These are phyloP conservation scores for Drosophila nasuta DNA, from an alignment of 1,140 invertebrate genomes.

Conservation along the genomic window DNA sequence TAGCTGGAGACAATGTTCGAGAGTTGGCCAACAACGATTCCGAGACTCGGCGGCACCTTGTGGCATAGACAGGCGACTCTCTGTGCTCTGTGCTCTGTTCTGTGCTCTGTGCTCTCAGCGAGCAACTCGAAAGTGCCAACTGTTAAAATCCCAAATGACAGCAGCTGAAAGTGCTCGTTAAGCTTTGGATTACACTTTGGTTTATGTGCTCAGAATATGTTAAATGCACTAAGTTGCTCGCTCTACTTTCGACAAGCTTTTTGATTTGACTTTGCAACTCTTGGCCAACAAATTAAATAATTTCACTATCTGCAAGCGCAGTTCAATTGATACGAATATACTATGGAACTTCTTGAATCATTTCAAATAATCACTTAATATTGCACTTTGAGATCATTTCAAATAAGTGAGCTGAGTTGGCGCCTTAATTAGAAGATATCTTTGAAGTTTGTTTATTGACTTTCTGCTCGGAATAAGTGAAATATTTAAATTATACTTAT, in stretches of 20 bases:
- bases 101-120: neutral
- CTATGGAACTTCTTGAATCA: neutral
- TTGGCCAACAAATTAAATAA: neutral
- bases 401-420: too few species aligned
- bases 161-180: slow-evolving; percentile 40
- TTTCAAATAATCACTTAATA: too few species aligned
- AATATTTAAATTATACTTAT: too few species aligned
- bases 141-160: slow-evolving; percentile 39
- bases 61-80: slow-evolving; percentile 17
- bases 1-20: slow-evolving; percentile 28
- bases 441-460: too few species aligned
- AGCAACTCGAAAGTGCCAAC: slow-evolving; percentile 27
- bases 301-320: neutral
- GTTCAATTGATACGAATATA: neutral
- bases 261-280: neutral
- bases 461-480: too few species aligned
- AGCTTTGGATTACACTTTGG: slow-evolving; percentile 14
- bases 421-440: too few species aligned
- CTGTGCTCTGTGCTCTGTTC: neutral
- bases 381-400: too few species aligned
- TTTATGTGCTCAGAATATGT: slow-evolving; percentile 14
- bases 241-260: neutral
- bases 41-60: slow-evolving; percentile 43
- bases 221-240: neutral
- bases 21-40: slow-evolving; percentile 16